These are phyloP conservation scores for Siphamia tubifer DNA, from an alignment of 2,113 vertebrate species.

Conservation along the genomic window DNA sequence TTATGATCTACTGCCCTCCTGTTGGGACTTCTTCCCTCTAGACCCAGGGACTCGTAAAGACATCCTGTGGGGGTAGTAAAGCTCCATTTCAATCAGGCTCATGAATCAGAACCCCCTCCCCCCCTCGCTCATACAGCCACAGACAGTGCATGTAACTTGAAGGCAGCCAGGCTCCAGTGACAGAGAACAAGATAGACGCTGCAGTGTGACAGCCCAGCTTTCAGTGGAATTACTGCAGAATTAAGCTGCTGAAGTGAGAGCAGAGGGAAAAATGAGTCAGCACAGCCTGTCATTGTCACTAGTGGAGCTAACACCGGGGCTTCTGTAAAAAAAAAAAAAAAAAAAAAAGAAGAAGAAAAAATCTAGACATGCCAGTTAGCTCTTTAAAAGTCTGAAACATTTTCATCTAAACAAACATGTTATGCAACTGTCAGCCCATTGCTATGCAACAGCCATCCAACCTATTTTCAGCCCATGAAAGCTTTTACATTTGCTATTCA, in stretches of 20 bases:
- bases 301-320: slow-evolving; percentile 37
- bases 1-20: slow-evolving; percentile 74
- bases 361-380: slow-evolving; percentile 38
- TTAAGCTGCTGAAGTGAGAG: slow-evolving; percentile 50
- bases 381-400: slow-evolving; percentile 43
- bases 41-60: slow-evolving; percentile 28
- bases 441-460: slow-evolving; percentile 48
- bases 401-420: slow-evolving; percentile 51
- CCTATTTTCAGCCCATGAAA: slow-evolving; percentile 38
- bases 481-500: slow-evolving; percentile 23
- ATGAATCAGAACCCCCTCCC: slow-evolving; percentile 15
- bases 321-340: no score
- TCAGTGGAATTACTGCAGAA: slow-evolving; percentile 58
- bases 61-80: slow-evolving; percentile 27
- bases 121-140: slow-evolving; percentile 8
- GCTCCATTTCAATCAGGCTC: slow-evolving; percentile 59
- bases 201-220: slow-evolving; percentile 49
- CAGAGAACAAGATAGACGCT: slow-evolving; percentile 39
- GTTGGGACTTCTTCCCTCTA: slow-evolving; percentile 38
- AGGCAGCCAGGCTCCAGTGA: slow-evolving; percentile 44
- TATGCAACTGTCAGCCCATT: slow-evolving; percentile 51
- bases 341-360: no score
- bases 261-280: slow-evolving; percentile 58
- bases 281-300: slow-evolving; percentile 53
- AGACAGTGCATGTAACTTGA: slow-evolving; percentile 48